Conservation (phyloP, 2,888 invertebrate species). For the Erannis defoliaria region DNA sequence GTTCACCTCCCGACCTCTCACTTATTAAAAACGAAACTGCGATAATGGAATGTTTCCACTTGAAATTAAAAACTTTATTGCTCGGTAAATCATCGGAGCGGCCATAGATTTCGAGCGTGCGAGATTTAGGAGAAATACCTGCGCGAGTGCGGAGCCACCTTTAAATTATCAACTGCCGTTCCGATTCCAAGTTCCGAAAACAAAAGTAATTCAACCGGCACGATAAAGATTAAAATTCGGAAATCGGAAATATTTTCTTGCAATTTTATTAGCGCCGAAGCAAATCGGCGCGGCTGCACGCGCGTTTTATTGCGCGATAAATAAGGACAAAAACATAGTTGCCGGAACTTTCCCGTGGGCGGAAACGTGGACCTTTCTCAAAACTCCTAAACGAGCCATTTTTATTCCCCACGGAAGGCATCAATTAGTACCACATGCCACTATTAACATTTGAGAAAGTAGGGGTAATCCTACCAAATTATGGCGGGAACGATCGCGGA, state of each 20-base stretch:
- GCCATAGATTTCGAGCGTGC: constrained; percentile 56
- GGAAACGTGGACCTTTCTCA: constrained; percentile 42
- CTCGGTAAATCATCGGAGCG: constrained; percentile 61
- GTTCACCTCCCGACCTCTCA: constrained; percentile 57
- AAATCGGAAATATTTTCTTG: constrained; percentile 53
- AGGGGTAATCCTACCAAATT: constrained; percentile 66
- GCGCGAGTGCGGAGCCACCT: constrained; percentile 41
- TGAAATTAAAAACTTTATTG: constrained; percentile 73
- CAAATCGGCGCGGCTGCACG: constrained; percentile 45
- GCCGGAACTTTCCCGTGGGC: constrained; percentile 28
- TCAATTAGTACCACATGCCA: constrained; percentile 80
- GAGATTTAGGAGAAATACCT: constrained; percentile 59
- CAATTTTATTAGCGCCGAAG: constrained; percentile 50
- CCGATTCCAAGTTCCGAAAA: constrained; percentile 55
- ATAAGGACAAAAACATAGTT: constrained; percentile 49
- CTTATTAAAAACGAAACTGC: constrained; percentile 72
- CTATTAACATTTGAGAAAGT: constrained; percentile 71
- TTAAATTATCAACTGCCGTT: constrained; percentile 61
- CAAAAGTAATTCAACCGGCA: constrained; percentile 57
- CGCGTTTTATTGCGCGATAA: constrained; percentile 38
- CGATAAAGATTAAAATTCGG: constrained; percentile 56
- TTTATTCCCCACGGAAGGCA: constrained; percentile 73
- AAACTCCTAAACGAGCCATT: constrained; percentile 69
- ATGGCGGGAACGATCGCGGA: constrained; percentile 55
- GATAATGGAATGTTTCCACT: constrained; percentile 67